phyloP scores from a whole-genome alignment of 2,113 vertebrate species.

The Balaeniceps rex region DNA sequence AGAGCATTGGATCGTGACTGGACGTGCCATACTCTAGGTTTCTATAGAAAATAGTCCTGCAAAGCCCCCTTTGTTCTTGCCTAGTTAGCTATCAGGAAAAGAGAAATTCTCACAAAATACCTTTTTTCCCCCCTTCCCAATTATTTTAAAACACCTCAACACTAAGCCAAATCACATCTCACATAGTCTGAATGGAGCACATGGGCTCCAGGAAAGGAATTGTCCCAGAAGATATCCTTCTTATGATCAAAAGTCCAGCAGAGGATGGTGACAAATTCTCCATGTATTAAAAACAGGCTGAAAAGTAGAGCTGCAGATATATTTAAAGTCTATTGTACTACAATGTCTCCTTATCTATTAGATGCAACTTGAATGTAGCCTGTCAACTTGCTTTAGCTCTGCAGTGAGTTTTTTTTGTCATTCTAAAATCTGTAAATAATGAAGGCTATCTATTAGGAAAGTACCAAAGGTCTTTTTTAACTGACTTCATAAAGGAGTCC shows the following conservation, averaged over 20 bases:
- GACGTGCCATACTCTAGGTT: not conserved
- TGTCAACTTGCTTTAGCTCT: constrained; percentile 7
- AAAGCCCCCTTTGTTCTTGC: not conserved
- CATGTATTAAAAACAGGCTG: not conserved
- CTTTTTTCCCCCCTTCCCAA: not conserved
- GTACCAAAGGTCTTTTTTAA: constrained; percentile 36
- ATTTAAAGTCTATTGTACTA: not conserved
- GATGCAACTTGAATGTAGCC: not conserved
- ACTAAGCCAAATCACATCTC: not conserved
- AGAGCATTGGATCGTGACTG: not conserved
- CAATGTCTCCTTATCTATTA: not conserved
- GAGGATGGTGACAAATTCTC: not conserved
- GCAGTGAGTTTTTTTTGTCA: constrained; percentile 8
- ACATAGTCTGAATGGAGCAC: not conserved
- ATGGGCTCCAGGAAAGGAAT: not conserved
- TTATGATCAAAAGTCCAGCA: not conserved
- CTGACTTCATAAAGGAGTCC: constrained; percentile 27
- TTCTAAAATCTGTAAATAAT: constrained; percentile 49
- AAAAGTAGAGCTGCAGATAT: not conserved
- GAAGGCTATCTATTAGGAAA: constrained; percentile 17
- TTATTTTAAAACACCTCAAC: not conserved
- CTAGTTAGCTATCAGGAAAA: not conserved
- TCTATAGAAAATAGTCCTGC: not conserved
- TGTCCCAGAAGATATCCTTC: not conserved
- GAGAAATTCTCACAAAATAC: not conserved